Conservation (phyloP, 2,888 invertebrate genomes). For the Agrotis ipsilon region DNA sequence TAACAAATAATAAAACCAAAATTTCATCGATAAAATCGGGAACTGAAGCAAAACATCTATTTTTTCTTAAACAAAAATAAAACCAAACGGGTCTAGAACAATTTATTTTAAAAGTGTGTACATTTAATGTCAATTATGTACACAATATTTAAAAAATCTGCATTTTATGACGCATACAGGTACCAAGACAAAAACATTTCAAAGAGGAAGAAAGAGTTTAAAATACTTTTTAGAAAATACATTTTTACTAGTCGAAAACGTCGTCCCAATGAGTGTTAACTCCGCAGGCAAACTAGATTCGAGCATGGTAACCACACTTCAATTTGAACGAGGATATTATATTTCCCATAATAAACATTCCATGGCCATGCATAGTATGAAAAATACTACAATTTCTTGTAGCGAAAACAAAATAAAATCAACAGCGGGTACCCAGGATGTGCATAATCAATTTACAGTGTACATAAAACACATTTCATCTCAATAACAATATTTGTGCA, state of each 20-base stretch:
- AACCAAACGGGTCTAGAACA: constrained; percentile 61
- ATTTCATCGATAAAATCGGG: constrained; percentile 55
- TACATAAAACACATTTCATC: constrained; percentile 74
- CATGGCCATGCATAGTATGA: constrained; percentile 87
- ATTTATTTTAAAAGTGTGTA: constrained; percentile 64
- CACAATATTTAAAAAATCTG: constrained; percentile 55
- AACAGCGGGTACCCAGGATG: constrained; percentile 83
- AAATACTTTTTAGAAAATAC: constrained; percentile 54
- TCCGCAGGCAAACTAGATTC: constrained; percentile 75
- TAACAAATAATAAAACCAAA: constrained; percentile 68
- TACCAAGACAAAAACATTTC: constrained; percentile 63
- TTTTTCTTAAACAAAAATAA: constrained; percentile 45
- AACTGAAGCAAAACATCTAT: constrained; percentile 65
- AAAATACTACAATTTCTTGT: constrained; percentile 81
- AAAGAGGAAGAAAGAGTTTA: constrained; percentile 57
- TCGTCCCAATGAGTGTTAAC: constrained; percentile 71
- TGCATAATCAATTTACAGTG: constrained; percentile 88
- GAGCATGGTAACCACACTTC: constrained; percentile 72
- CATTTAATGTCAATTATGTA: constrained; percentile 65
- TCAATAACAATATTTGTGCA: constrained; percentile 72
- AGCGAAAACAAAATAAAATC: constrained; percentile 80
- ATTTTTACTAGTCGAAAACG: constrained; percentile 54
- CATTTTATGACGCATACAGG: constrained; percentile 58
- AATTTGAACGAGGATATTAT: constrained; percentile 62
- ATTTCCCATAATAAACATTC: constrained; percentile 78